Evolutionary conservation across 2,888 invertebrate genomes (phyloP), one percentile per base, ranked within the genome.

Genomic region (Amblyteles armatorius): DNA sequence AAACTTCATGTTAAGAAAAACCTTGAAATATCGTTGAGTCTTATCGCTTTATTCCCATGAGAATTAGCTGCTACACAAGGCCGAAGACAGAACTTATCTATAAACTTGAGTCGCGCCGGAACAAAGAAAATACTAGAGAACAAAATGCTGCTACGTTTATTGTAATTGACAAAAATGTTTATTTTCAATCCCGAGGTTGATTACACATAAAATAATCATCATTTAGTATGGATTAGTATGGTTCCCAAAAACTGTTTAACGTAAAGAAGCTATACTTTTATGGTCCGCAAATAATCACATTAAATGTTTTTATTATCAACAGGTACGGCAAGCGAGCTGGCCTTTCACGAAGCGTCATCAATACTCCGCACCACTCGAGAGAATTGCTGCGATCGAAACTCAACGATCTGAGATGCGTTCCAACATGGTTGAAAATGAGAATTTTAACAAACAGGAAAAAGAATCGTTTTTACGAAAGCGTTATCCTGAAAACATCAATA

Each of bases 251-350:
- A 3, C 13, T 44, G 3, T 13, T 44, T 13, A 44, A 11, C 4
- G 1, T 44, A 44, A 44, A 9, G 3, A 3, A 13, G 3, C 3
- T 44, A 2, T 44, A 3, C 3, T 26, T 6, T n/a, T 71, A 16
- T 22, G 29, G n/a, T 52, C 29, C 16, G 26, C 1, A 55, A 11
- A n/a, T n/a, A n/a, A 19, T 73, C 26, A 22, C n/a, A 26, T 19
- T 13, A 29, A 50, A 68, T 80, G 33, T 68, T 6, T 71, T 57
- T 68, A 52, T 33, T 79, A 65, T 19, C 63, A 29, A 16, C 74
- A 92, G 92, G 79, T 91, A 90, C 50, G 92, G 92, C 11, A 92
- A 92, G 72, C 89, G 92, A 26, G 86, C 85, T 3, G 89, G 88
- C 16, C 40, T 48, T 22, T 16, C 63, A 5, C 68, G 82, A 22